Conservation (phyloP, 2,888 invertebrate genomes). For the Macropis europaea region DNA sequence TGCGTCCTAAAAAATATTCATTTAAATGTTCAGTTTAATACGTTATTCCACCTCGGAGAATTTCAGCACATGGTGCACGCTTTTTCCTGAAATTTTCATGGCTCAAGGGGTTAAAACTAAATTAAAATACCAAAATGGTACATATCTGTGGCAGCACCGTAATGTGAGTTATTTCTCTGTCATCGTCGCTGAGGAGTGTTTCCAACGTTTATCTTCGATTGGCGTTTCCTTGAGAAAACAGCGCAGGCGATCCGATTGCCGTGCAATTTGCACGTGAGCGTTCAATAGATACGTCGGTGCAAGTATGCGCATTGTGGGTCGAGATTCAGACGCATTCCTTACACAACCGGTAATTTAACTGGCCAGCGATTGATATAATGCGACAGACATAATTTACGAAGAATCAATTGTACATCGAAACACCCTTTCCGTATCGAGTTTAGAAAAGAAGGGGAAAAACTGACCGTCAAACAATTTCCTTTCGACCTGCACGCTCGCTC, state of each 20-base stretch:
- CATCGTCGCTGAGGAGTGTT: background rate
- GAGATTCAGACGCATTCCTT: conserved; percentile 42
- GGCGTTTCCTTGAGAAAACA: conserved; percentile 12
- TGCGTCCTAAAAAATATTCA: too few species aligned
- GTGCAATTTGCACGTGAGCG: conserved; percentile 38
- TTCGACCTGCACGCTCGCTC: background rate
- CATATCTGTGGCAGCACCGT: too few species aligned
- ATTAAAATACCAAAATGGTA: too few species aligned
- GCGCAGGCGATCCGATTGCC: conserved; percentile 18
- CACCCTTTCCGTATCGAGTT: background rate
- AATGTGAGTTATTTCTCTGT: background rate
- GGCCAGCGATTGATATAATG: conserved; percentile 9
- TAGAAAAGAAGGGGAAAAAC: too few species aligned
- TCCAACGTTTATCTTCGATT: background rate
- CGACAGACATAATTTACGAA: conserved; percentile 15
- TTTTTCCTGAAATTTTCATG: too few species aligned
- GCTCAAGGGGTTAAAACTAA: too few species aligned
- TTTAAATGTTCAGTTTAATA: too few species aligned
- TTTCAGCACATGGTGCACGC: too few species aligned
- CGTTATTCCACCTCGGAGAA: too few species aligned
- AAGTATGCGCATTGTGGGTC: conserved; percentile 44
- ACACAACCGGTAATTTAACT: conserved; percentile 37
- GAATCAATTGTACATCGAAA: conserved; percentile 11
- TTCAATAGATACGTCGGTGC: conserved; percentile 35
- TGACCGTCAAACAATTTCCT: background rate